A percentile compares a stretch with the other conserved stretches of the same genome.
phyloP scores from a whole-genome alignment of 2,113 vertebrate genomes.

The Osmerus eperlanus region DNA sequence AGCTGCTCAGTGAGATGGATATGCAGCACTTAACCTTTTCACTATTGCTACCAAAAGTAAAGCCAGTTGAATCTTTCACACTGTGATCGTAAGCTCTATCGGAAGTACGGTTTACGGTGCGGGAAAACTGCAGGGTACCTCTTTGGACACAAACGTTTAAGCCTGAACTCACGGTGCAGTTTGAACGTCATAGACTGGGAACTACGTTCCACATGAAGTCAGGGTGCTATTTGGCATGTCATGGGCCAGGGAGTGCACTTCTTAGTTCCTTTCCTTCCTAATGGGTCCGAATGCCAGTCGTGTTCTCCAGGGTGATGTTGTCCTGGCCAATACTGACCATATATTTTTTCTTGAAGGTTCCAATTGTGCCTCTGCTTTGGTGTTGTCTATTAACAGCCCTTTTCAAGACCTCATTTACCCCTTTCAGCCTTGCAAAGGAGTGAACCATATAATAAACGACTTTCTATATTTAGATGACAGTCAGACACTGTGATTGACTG shows the following conservation, averaged over 20 bases:
- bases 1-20: too few species aligned
- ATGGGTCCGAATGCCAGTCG: constrained; percentile 9
- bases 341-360: constrained; percentile 18
- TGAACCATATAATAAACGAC: constrained; percentile 59
- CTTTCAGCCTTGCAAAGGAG: constrained; percentile 47
- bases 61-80: neutral
- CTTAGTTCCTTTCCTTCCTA: constrained; percentile 15
- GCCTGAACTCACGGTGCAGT: neutral
- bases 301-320: constrained; percentile 17
- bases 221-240: too few species aligned
- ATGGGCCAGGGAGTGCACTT: neutral
- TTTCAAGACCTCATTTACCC: constrained; percentile 28
- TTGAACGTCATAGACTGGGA: constrained; percentile 23
- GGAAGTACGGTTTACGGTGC: neutral
- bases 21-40: neutral
- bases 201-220: neutral
- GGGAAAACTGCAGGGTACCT: neutral
- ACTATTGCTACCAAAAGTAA: neutral
- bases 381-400: constrained; percentile 37
- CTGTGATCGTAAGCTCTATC: neutral
- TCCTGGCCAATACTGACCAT: constrained; percentile 15
- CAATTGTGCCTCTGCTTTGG: constrained; percentile 23
- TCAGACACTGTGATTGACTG: neutral
- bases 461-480: constrained; percentile 49
- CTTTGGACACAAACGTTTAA: neutral